phyloP scores from a whole-genome alignment of 2,888 invertebrate species.

The Pasiphila rectangulata region DNA sequence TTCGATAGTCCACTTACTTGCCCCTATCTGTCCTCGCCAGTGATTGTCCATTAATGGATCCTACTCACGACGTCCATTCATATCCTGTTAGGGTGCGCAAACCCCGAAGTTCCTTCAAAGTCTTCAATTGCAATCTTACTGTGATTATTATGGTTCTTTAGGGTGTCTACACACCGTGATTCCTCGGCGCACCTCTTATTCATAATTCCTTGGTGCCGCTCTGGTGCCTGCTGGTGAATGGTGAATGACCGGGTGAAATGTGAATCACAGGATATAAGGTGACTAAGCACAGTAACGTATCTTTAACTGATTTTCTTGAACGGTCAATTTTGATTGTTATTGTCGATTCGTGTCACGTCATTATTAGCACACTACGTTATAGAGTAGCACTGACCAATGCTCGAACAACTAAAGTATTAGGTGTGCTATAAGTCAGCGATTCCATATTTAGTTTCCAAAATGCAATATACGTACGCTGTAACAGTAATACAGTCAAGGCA shows the following conservation, averaged over 20 bases:
- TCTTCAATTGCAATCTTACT: slow-evolving; percentile 53
- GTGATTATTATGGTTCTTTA: slow-evolving; percentile 57
- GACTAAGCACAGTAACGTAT: slow-evolving; percentile 55
- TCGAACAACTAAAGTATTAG: too few species aligned
- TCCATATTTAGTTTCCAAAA: too few species aligned
- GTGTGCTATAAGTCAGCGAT: too few species aligned
- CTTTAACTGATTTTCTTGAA: slow-evolving; percentile 54
- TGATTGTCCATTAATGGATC: slow-evolving; percentile 32
- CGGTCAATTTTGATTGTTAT: slow-evolving; percentile 12
- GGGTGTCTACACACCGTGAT: slow-evolving; percentile 74
- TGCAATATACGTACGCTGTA: slow-evolving; percentile 4
- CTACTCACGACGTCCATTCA: slow-evolving; percentile 30
- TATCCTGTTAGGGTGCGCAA: slow-evolving; percentile 64
- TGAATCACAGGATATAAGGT: slow-evolving; percentile 78
- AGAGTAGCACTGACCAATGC: too few species aligned
- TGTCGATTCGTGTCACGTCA: slow-evolving; percentile 1
- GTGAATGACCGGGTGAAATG: slow-evolving; percentile 77
- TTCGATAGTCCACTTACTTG: background rate
- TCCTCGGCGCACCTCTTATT: slow-evolving; percentile 74
- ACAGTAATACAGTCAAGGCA: background rate
- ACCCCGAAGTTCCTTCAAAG: slow-evolving; percentile 55
- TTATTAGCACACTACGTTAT: too few species aligned
- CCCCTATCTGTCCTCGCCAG: background rate
- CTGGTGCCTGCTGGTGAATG: slow-evolving; percentile 73
- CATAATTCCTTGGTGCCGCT: slow-evolving; percentile 66